A percentile compares a stretch with the other conserved stretches of the same genome.
Conservation (phyloP, 2,797 vertebrate genomes). For the Mus caroli region DNA sequence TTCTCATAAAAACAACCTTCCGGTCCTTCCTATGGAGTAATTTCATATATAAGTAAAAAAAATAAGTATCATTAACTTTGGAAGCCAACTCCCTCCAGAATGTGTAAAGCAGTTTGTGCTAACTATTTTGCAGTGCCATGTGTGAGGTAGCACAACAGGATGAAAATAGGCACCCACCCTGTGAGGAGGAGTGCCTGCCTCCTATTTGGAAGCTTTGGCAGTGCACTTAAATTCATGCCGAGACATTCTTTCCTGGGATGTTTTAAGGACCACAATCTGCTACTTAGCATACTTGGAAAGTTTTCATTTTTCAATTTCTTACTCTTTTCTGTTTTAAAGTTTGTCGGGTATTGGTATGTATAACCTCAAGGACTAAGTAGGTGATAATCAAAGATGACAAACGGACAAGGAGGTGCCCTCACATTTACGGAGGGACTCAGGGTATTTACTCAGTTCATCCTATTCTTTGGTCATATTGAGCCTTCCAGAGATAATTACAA, state of each 20-base stretch:
- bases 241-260: conserved; percentile 14
- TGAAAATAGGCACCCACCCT: conserved; percentile 70
- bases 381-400: background rate
- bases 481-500: background rate
- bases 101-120: conserved; percentile 68
- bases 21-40: background rate
- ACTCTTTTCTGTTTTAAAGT: background rate
- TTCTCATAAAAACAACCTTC: conserved; percentile 26
- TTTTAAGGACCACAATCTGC: conserved; percentile 28
- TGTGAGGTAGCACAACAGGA: conserved; percentile 73
- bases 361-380: background rate
- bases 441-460: background rate
- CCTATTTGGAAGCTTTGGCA: conserved; percentile 60
- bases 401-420: background rate
- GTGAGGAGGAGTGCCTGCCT: conserved; percentile 11
- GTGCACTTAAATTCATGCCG: conserved; percentile 20
- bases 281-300: conserved; percentile 40
- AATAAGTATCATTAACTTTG: conserved; percentile 64
- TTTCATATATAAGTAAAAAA: conserved; percentile 68
- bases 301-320: background rate
- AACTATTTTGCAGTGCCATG: conserved; percentile 64
- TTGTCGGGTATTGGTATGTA: background rate
- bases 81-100: conserved; percentile 56
- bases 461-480: background rate
- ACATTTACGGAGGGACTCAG: background rate